Base-by-base conservation (phyloP, 2,797 vertebrate genomes). In the Malurus splendens region DNA sequence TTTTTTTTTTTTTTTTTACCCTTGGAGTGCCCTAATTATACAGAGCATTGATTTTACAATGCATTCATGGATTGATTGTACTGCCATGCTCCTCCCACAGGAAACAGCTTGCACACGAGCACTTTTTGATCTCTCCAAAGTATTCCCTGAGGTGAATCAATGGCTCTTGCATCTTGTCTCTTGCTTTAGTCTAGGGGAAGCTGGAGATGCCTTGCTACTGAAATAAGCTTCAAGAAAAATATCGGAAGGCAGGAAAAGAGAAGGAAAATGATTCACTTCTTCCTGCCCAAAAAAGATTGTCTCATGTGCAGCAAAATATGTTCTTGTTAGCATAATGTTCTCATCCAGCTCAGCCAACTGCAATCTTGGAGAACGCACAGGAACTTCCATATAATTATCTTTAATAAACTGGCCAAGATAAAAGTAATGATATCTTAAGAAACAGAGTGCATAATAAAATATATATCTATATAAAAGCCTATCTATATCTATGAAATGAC, bases 1-100 rank as follows among this genome's bases (percentile, higher is more conserved):
- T 90, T 92, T 97, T 98, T 93, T 44, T 76, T 68, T 82, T 82
- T 76, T 92, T 96, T 95, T 94, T 97, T 98, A 98, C 97, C 98
- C 98, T 98, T 98, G 98, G 97, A 98, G 98, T 98, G 98, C 97
- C 98, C 98, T 98, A 98, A 98, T 98, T 98, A 98, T 98, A 98
- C 98, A 98, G 96, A 95, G 96, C 98, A 99, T 99, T 98, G 98
- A 99, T 98, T 98, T 98, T 98, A 98, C 98, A 98, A 97, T 98
- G 97, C 98, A 98, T 98, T 96, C 98, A 97, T 98, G 97, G 97
- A 98, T 98, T 98, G 98, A 98, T 98, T 98, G 98, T 97, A 91
- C 96, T 97, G 96, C 95, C 95, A 96, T 36, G 94, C 96, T 96
- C 97, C 97, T 97, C 97, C 97, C 96, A 97, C 94, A 98, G 97